phyloP scores from a whole-genome alignment of 2,888 invertebrate genomes.

The Mycalesis mineus region DNA sequence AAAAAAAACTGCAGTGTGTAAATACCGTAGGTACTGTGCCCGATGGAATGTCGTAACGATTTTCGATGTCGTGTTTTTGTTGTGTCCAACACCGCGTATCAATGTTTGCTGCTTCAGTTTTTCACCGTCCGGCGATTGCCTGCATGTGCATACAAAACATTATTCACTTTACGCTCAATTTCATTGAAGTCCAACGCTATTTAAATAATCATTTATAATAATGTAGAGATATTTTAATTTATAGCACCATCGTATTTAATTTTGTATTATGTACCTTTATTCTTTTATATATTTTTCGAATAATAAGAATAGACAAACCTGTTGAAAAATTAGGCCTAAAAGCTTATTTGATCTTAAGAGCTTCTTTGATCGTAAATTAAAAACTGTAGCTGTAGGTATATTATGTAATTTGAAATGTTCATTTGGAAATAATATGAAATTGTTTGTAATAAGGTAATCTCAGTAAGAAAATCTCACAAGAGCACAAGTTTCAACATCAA shows the following conservation, averaged over 20 bases:
- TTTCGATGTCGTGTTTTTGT: slow-evolving; percentile 31
- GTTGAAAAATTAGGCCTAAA: too few species aligned
- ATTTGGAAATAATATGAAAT: too few species aligned
- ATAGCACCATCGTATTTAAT: too few species aligned
- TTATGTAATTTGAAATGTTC: too few species aligned
- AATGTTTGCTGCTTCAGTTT: slow-evolving; percentile 21
- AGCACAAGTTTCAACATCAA: too few species aligned
- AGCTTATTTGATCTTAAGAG: too few species aligned
- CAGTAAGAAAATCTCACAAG: too few species aligned
- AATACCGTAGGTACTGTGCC: slow-evolving; percentile 41
- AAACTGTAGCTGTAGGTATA: too few species aligned
- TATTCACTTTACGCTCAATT: neutral
- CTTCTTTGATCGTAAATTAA: too few species aligned
- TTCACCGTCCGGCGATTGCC: slow-evolving; percentile 8
- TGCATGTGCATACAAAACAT: slow-evolving; percentile 5
- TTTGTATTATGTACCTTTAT: neutral
- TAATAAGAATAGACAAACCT: too few species aligned
- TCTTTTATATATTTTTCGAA: too few species aligned
- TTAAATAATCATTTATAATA: neutral
- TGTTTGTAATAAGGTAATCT: too few species aligned
- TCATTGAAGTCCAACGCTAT: neutral
- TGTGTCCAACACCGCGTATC: slow-evolving; percentile 32
- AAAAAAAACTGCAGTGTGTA: slow-evolving; percentile 39
- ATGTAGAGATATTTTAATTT: neutral
- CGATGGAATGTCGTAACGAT: slow-evolving; percentile 41